A percentile compares a stretch with the other conserved stretches of the same genome.
Conservation (phyloP, 2,888 invertebrate genomes). For the Mesoligia furuncula region DNA sequence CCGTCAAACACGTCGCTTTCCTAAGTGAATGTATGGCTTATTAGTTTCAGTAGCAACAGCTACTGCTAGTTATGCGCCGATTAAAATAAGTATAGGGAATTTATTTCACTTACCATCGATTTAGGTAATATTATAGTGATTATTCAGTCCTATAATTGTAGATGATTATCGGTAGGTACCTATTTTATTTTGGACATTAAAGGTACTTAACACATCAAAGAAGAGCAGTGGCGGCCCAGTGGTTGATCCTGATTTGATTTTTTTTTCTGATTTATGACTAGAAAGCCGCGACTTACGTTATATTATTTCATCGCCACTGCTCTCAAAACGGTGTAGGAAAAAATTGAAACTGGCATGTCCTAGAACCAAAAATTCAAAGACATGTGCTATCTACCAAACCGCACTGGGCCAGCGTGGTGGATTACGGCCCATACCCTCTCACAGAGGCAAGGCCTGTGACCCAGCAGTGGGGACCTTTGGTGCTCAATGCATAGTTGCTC, state of each 20-base stretch:
- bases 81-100: slow-evolving; percentile 38
- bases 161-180: background rate
- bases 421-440: no score
- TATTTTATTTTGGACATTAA: slow-evolving; percentile 1
- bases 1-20: slow-evolving; percentile 7
- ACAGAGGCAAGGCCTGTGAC: no score
- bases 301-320: background rate
- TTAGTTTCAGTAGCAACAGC: background rate
- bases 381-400: background rate
- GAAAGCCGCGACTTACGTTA: background rate
- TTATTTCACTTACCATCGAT: slow-evolving; percentile 10
- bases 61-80: slow-evolving; percentile 2
- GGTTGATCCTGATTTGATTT: no score
- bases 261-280: no score
- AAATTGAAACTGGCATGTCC: background rate
- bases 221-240: no score
- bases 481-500: no score
- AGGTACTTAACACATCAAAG: background rate
- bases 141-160: slow-evolving; percentile 3
- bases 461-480: background rate
- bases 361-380: background rate
- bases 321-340: background rate
- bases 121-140: background rate
- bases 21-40: slow-evolving; percentile 12
- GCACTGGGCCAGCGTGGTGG: background rate